Evolutionary conservation across 1,140 invertebrate genomes (phyloP).

Genomic region (Eumaeus atala): DNA sequence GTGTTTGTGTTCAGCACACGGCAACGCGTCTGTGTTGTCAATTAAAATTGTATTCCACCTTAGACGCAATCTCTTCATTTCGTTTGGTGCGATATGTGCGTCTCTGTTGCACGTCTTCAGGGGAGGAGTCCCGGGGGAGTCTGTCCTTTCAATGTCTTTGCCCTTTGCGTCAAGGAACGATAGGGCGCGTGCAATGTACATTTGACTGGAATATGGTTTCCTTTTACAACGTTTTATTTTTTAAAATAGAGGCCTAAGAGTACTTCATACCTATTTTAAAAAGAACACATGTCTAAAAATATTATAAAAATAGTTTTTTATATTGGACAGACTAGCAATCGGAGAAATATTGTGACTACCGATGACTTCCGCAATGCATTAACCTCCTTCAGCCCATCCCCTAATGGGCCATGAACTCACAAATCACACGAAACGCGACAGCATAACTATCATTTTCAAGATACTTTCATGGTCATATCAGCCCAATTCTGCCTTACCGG

Average conservation of each 20-base stretch:
- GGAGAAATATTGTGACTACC: too few relatives aligned
- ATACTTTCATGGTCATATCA: too few relatives aligned
- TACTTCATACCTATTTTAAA: too few relatives aligned
- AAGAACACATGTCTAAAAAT: too few relatives aligned
- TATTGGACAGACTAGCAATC: too few relatives aligned
- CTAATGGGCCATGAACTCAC: too few relatives aligned
- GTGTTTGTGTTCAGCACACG: slow-evolving; percentile 39
- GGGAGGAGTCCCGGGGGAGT: slow-evolving; percentile 74
- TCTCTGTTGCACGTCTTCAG: slow-evolving; percentile 60
- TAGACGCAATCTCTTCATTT: slow-evolving; percentile 49
- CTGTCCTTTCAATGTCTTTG: slow-evolving; percentile 75
- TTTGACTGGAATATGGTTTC: background rate
- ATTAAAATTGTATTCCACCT: slow-evolving; percentile 63
- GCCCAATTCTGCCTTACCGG: too few relatives aligned
- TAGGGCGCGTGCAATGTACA: slow-evolving; percentile 41
- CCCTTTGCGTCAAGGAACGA: slow-evolving; percentile 52
- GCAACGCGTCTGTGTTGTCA: slow-evolving; percentile 21
- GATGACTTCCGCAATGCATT: too few relatives aligned
- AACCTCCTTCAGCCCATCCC: too few relatives aligned
- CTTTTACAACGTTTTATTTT: background rate
- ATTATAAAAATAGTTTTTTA: too few relatives aligned
- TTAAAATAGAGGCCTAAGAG: background rate
- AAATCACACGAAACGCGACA: too few relatives aligned
- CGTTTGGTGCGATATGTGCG: slow-evolving; percentile 40
- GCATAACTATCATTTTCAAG: too few relatives aligned